Conservation (phyloP, 1,140 invertebrate species). For the Drosophila ironensis region DNA sequence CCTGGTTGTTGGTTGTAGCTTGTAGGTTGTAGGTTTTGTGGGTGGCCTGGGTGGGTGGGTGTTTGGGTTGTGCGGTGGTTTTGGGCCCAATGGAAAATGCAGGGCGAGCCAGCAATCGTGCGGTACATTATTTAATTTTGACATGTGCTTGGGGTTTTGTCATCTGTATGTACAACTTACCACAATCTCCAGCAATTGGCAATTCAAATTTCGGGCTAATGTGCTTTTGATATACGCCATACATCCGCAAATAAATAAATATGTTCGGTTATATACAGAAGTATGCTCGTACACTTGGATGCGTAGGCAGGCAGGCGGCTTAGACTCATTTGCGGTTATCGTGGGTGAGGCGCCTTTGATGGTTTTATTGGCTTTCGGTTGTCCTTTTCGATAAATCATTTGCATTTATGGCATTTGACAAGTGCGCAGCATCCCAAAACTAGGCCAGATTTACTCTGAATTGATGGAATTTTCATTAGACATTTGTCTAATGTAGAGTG, state of each 20-base stretch:
- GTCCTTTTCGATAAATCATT: conserved; percentile 51
- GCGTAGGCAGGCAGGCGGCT: conserved; percentile 10
- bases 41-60: not conserved
- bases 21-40: too few relatives aligned
- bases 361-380: conserved; percentile 61
- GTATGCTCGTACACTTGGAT: not conserved
- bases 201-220: conserved; percentile 77
- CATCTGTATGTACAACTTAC: conserved; percentile 30
- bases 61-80: too few relatives aligned
- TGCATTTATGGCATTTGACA: conserved; percentile 47
- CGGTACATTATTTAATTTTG: conserved; percentile 79
- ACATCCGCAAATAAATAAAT: not conserved
- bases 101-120: conserved; percentile 64
- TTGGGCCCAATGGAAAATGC: not conserved
- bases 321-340: conserved; percentile 58
- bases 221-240: conserved; percentile 61
- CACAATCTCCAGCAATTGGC: conserved; percentile 44
- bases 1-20: too few relatives aligned
- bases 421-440: conserved; percentile 2
- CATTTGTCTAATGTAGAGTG: conserved; percentile 27
- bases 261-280: not conserved
- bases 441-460: conserved; percentile 3
- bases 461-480: conserved; percentile 39
- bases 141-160: conserved; percentile 75
- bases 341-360: conserved; percentile 61